Percentiles rank a stretch among this genome's conserved stretches.
phyloP scores from a whole-genome alignment of 2,888 invertebrate species.

The Caenorhabditis sp. region DNA sequence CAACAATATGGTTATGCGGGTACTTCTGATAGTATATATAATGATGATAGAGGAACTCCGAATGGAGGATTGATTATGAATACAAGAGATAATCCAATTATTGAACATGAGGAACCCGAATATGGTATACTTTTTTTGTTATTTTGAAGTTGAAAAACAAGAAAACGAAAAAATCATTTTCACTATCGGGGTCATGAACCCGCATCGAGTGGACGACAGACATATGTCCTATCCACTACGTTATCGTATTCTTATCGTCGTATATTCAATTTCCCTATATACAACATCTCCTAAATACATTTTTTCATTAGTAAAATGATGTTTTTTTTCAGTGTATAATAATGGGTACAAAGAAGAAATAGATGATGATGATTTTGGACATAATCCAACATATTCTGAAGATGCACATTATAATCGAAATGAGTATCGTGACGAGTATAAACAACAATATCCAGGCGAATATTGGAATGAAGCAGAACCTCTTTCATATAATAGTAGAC shows the following conservation, averaged over 20 bases:
- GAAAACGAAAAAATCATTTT: too few relatives aligned
- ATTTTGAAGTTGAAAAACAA: too few relatives aligned
- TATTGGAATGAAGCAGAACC: slow-evolving; percentile 59
- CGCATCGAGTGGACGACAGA: too few relatives aligned
- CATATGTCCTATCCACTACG: too few relatives aligned
- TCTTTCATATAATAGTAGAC: slow-evolving; percentile 64
- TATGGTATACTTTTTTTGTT: slow-evolving; percentile 12
- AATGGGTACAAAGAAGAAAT: slow-evolving; percentile 44
- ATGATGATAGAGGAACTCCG: not conserved
- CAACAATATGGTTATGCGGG: too few relatives aligned
- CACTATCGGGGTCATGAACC: too few relatives aligned
- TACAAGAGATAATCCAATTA: slow-evolving; percentile 21
- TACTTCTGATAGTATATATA: too few relatives aligned
- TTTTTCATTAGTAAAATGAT: too few relatives aligned
- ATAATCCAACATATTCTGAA: slow-evolving; percentile 47
- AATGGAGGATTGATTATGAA: not conserved
- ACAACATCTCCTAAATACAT: too few relatives aligned
- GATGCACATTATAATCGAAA: slow-evolving; percentile 17
- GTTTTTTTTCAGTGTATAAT: slow-evolving; percentile 37
- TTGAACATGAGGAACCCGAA: slow-evolving; percentile 40
- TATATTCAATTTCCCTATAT: too few relatives aligned
- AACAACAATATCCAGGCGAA: slow-evolving; percentile 29
- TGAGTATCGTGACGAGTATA: slow-evolving; percentile 29
- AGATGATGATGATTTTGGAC: slow-evolving; percentile 38
- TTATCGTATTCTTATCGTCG: too few relatives aligned